Evolutionary conservation across 2,113 vertebrate species (phyloP), one percentile per base, ranked within the genome.

Genomic region (Ameiurus melas): DNA sequence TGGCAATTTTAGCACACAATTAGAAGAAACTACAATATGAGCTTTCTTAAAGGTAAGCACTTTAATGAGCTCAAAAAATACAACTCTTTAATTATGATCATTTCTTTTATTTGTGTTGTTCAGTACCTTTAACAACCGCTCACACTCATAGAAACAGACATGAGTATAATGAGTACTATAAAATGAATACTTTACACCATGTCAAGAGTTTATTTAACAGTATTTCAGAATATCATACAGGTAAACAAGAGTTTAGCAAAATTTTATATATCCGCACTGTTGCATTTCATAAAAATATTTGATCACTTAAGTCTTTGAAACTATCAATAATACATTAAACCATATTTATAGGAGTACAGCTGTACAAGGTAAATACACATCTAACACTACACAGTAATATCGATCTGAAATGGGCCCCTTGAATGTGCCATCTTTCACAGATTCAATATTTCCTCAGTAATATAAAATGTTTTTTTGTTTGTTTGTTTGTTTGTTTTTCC

Each of bases 271-370:
- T 98, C 97, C 97, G 96, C 97, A 99, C 96, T 97, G 98, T 98
- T 97, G 97, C 97, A 96, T 98, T 98, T 99, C 98, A 99, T 99
- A 99, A 99, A 99, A 99, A 99, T 99, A 99, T 97, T 99, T 99
- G 98, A 97, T 99, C 97, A 98, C 97, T 97, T 97, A 96, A 97
- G 97, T 97, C 97, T 99, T 99, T 99, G 97, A 99, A 98, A 98
- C 97, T 99, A 98, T 99, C 94, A 94, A 96, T 99, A 98, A 99
- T 99, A 98, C 98, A 99, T 98, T 97, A 97, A 98, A 99, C 97
- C 98, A 98, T 98, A 99, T 99, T 98, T 99, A 98, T 99, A 99
- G 97, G 97, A 97, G 97, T 98, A 98, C 97, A 99, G 96, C 98
- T 99, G 98, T 99, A 99, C 98, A 99, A 96, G 97, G 97, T 98